Evolutionary conservation across 2,797 vertebrate genomes (phyloP).

Genomic region (Ptychadena robeensis): DNA sequence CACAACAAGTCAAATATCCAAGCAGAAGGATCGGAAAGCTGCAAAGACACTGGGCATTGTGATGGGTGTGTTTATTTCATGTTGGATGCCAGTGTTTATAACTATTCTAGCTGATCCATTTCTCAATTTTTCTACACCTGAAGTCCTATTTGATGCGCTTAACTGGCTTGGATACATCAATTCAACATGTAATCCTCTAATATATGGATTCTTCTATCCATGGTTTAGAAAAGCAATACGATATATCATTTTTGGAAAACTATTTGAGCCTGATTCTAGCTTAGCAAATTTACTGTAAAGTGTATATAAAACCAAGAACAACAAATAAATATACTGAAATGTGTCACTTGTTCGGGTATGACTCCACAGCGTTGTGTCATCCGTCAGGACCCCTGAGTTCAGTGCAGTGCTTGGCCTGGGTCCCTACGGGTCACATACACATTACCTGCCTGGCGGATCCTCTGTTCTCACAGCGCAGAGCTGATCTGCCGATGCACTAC

Average conservation of each 20-base stretch:
- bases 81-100: constrained; percentile 69
- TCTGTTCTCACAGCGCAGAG: too few species aligned
- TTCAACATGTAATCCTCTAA: constrained; percentile 70
- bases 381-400: too few species aligned
- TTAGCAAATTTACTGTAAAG: constrained; percentile 61
- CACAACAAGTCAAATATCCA: constrained; percentile 57
- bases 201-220: constrained; percentile 69
- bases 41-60: constrained; percentile 67
- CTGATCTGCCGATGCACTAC: too few species aligned
- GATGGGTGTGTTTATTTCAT: constrained; percentile 67
- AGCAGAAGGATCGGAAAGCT: constrained; percentile 69
- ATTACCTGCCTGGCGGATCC: too few species aligned
- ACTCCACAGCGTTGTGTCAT: too few species aligned
- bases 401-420: too few species aligned
- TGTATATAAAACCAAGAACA: neutral
- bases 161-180: constrained; percentile 71
- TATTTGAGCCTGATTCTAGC: constrained; percentile 66
- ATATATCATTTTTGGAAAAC: constrained; percentile 67
- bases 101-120: constrained; percentile 68
- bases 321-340: neutral
- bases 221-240: constrained; percentile 69
- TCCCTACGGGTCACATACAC: too few species aligned
- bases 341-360: too few species aligned
- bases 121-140: constrained; percentile 65
- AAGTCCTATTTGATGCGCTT: constrained; percentile 64